Conservation (phyloP, 2,797 vertebrate species). For the Petrocephalus sullivani region DNA sequence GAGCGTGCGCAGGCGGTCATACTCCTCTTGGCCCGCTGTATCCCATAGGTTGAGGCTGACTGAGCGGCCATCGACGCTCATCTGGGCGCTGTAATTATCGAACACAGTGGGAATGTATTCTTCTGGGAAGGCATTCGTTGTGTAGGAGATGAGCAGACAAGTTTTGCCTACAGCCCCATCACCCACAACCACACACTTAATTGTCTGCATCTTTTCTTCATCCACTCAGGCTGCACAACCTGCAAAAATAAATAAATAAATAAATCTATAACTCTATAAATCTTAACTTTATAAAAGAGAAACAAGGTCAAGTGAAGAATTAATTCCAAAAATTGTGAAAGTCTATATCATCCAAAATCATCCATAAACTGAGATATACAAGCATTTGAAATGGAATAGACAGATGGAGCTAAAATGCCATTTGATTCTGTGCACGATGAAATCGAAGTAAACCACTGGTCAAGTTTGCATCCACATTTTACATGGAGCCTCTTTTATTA, state of each 20-base stretch:
- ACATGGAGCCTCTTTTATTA: neutral
- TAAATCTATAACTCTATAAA: neutral
- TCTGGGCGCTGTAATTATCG: constrained; percentile 73
- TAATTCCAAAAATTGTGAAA: neutral
- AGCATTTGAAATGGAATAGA: neutral
- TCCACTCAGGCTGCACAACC: constrained; percentile 23
- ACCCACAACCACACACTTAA: constrained; percentile 73
- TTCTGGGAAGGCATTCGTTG: constrained; percentile 69
- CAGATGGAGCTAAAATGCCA: neutral
- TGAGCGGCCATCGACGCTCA: constrained; percentile 67
- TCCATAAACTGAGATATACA: neutral
- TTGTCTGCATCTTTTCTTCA: constrained; percentile 64
- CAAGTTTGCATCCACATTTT: neutral
- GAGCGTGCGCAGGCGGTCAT: constrained; percentile 64
- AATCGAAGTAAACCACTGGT: neutral
- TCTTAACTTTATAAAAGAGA: neutral
- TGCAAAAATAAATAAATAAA: neutral
- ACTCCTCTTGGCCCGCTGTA: constrained; percentile 72
- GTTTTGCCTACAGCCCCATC: constrained; percentile 74
- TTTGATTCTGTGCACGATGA: neutral
- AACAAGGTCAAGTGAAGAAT: neutral
- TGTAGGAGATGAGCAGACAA: constrained; percentile 72
- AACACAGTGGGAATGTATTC: constrained; percentile 65
- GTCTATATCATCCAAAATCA: neutral
- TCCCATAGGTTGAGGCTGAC: constrained; percentile 73